A percentile compares a stretch with the other conserved stretches of the same genome.
These are phyloP conservation scores for Palythoa grandiflora DNA, from an alignment of 92 coral and sea anemone species.

Conservation along the genomic window DNA sequence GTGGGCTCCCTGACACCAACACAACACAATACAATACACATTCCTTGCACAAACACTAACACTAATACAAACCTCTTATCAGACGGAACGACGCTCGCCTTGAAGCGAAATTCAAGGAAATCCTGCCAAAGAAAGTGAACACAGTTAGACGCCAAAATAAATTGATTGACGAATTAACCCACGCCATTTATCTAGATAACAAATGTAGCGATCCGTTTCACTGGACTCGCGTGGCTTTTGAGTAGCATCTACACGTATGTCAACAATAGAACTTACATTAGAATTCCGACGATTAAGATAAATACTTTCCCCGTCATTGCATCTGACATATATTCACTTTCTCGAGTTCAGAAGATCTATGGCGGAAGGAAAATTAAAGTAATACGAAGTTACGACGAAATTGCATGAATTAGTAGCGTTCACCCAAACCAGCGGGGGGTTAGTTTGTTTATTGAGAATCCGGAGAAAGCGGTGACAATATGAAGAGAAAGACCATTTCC, in stretches of 20 bases:
- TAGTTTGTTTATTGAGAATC: constrained; percentile 14
- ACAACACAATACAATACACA: not conserved
- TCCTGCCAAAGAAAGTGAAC: constrained; percentile 4
- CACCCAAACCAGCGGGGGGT: constrained; percentile 31
- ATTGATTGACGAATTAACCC: not conserved
- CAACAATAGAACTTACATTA: constrained; percentile 10
- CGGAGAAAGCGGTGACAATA: constrained; percentile 29
- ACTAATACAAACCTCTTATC: constrained; percentile 18
- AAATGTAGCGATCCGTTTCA: not conserved
- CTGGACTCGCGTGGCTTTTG: not conserved
- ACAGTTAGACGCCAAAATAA: not conserved
- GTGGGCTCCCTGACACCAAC: not conserved
- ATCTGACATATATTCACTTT: not conserved
- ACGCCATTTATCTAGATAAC: not conserved
- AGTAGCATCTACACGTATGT: not conserved
- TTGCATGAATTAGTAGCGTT: not conserved
- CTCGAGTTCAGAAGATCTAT: not conserved
- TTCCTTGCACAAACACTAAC: not conserved
- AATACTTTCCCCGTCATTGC: constrained; percentile 17
- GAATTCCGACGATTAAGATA: constrained; percentile 5
- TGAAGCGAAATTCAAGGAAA: constrained; percentile 6
- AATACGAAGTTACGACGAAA: not conserved
- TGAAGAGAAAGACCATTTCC: constrained; percentile 47
- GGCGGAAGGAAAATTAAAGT: not conserved
- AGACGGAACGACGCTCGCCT: constrained; percentile 2